Conservation (phyloP, 30 jellyfish, hydroid and myxozoan genomes). For the Cassiopea andromeda region DNA sequence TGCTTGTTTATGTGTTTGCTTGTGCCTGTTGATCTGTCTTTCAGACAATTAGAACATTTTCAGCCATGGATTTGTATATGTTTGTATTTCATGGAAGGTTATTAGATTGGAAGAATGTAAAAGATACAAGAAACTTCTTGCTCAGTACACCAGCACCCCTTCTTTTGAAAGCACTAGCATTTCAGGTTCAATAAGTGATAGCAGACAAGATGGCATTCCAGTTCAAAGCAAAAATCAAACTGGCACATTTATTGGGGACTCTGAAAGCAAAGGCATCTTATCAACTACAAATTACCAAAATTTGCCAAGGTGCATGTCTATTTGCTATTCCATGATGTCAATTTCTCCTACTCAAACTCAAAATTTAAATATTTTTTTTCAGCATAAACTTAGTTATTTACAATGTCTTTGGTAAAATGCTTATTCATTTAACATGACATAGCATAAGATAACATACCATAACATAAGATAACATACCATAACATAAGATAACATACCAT, state of each 20-base stretch:
- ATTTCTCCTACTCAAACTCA: no score
- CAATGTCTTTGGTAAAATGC: no score
- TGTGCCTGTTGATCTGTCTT: no score
- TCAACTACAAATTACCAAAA: background rate
- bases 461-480: no score
- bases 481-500: no score
- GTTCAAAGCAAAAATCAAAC: background rate
- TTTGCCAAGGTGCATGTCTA: slow-evolving; percentile 13
- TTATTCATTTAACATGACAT: no score
- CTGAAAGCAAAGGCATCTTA: background rate
- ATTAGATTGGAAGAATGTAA: slow-evolving; percentile 83
- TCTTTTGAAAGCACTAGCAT: background rate
- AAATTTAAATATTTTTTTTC: no score
- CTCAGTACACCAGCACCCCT: slow-evolving; percentile 66
- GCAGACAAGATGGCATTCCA: background rate
- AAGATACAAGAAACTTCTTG: slow-evolving; percentile 76
- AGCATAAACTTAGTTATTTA: no score
- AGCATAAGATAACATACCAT: no score
- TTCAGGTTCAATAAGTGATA: background rate
- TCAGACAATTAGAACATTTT: no score
- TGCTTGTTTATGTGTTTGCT: no score
- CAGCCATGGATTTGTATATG: background rate
- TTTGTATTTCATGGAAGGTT: slow-evolving; percentile 10
- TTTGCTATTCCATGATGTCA: no score
- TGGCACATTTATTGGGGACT: background rate